Percentiles rank a stretch among this genome's conserved stretches.
phyloP scores from a whole-genome alignment of 1,140 invertebrate genomes.

The Formica selysi region DNA sequence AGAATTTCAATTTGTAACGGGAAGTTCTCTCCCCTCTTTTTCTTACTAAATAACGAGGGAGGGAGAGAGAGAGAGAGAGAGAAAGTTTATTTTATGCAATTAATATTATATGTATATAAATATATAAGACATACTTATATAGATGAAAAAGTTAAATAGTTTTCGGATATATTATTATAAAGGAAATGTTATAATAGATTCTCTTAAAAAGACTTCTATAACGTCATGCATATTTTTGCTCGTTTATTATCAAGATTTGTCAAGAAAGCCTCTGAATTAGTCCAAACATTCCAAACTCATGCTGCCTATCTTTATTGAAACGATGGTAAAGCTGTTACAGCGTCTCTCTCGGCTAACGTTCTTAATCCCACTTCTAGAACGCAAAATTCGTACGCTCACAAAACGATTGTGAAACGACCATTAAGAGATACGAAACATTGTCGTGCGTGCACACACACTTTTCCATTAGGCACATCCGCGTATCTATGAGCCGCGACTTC shows the following conservation, averaged over 20 bases:
- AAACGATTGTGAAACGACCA: conserved; percentile 78
- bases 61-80: too few relatives aligned
- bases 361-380: conserved; percentile 7
- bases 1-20: background rate
- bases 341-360: background rate
- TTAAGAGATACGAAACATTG: conserved; percentile 79
- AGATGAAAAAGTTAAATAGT: background rate
- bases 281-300: background rate
- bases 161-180: background rate
- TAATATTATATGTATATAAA: too few relatives aligned
- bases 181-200: background rate
- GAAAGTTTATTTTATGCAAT: background rate
- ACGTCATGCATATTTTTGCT: background rate
- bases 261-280: background rate
- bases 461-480: conserved; percentile 81
- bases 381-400: conserved; percentile 51
- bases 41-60: background rate
- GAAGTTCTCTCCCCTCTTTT: background rate
- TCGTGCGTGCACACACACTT: conserved; percentile 78
- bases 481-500: conserved; percentile 83
- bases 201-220: background rate
- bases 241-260: background rate
- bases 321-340: conserved; percentile 37
- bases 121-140: background rate
- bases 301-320: conserved; percentile 16